A percentile compares a stretch with the other conserved stretches of the same genome.
These are phyloP conservation scores for Merluccius polli DNA, from an alignment of 2,797 vertebrate genomes.

Conservation along the genomic window DNA sequence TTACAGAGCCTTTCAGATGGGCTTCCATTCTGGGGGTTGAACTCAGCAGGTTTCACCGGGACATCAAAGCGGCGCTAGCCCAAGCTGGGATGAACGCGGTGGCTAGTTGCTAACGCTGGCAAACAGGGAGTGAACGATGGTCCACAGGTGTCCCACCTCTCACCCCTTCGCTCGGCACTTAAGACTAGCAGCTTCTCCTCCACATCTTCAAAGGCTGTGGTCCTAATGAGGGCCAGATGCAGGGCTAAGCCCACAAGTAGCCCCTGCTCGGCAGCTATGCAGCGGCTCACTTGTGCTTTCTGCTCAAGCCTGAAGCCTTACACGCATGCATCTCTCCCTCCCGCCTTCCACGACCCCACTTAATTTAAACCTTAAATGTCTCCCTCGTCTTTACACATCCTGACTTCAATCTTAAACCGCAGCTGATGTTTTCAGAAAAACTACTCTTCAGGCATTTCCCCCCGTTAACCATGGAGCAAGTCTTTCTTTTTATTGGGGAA, in stretches of 20 bases:
- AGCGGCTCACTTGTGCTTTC: background rate
- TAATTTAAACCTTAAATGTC: background rate
- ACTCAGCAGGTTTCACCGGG: constrained; percentile 25
- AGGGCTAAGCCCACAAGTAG: constrained; percentile 34
- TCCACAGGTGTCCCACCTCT: background rate
- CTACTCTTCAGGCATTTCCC: constrained; percentile 41
- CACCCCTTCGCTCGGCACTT: background rate
- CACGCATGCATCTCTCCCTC: background rate
- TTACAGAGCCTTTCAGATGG: constrained; percentile 51
- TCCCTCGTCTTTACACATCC: background rate
- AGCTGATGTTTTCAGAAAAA: constrained; percentile 17
- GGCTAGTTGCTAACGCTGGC: constrained; percentile 13
- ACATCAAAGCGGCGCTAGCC: constrained; percentile 37
- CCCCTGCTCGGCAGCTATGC: background rate
- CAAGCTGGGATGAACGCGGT: constrained; percentile 24
- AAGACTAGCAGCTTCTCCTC: background rate
- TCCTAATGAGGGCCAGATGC: constrained; percentile 53
- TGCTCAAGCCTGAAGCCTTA: background rate
- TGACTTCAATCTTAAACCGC: background rate
- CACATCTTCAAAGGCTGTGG: background rate
- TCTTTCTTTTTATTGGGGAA: constrained; percentile 51
- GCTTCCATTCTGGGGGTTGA: constrained; percentile 34
- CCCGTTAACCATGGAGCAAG: constrained; percentile 37
- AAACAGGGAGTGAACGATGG: constrained; percentile 24
- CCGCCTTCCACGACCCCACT: background rate